Evolutionary conservation across 2,888 invertebrate species (phyloP).

Genomic region (Thecocarcelia acutangulata): DNA sequence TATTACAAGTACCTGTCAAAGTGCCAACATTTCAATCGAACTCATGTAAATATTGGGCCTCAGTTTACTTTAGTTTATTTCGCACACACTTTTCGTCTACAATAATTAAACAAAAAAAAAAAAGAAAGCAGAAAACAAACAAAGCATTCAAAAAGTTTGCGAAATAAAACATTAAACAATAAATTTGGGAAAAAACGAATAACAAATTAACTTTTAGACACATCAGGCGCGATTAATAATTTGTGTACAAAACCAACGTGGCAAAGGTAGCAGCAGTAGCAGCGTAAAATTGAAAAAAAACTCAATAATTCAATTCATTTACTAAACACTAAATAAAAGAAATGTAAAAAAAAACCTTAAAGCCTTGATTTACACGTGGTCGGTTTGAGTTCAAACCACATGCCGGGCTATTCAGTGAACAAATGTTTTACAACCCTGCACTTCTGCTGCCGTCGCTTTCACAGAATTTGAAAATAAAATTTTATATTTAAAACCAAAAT

Average conservation of each 20-base stretch:
- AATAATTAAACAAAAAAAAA: constrained; percentile 49
- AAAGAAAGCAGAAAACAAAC: constrained; percentile 1
- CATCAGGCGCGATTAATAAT: constrained; percentile 78
- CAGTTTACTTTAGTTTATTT: constrained; percentile 38
- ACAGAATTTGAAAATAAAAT: constrained; percentile 21
- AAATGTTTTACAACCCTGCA: background rate
- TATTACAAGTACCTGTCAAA: constrained; percentile 63
- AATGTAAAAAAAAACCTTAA: constrained; percentile 38
- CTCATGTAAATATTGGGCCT: constrained; percentile 17
- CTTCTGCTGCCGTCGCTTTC: constrained; percentile 7
- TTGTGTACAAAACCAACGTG: constrained; percentile 55
- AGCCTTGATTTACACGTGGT: constrained; percentile 65
- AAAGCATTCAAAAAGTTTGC: constrained; percentile 9
- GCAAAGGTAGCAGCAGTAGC: constrained; percentile 46
- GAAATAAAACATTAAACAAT: constrained; percentile 58
- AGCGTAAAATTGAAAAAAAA: background rate
- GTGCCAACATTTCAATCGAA: constrained; percentile 57
- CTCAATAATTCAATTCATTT: constrained; percentile 46
- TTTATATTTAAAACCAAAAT: constrained; percentile 36
- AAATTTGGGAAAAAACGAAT: constrained; percentile 60
- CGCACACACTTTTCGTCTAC: constrained; percentile 59
- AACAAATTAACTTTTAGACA: constrained; percentile 75
- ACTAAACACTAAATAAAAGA: constrained; percentile 15
- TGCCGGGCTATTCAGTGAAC: constrained; percentile 50
- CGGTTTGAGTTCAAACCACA: constrained; percentile 59